A percentile compares a stretch with the other conserved stretches of the same genome.
Evolutionary conservation across 2,888 invertebrate species (phyloP).

Genomic region (Nomada lathburiana): DNA sequence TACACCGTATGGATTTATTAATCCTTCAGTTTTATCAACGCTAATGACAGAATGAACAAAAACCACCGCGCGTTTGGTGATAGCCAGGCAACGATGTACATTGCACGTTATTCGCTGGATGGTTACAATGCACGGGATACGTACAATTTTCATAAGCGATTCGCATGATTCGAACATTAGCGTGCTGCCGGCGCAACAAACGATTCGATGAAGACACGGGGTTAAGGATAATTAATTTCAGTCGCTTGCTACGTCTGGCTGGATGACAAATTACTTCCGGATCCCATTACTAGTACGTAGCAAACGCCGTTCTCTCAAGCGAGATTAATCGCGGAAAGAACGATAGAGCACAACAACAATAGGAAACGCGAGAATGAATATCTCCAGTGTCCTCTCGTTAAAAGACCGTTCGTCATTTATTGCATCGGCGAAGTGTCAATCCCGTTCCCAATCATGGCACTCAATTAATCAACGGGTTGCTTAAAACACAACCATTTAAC

Average conservation of each 20-base stretch:
- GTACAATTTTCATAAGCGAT: constrained; percentile 35
- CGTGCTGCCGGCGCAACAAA: constrained; percentile 8
- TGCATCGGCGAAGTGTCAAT: neutral
- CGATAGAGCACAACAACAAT: constrained; percentile 21
- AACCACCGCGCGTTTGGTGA: too few relatives aligned
- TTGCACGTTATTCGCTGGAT: neutral
- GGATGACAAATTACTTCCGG: constrained; percentile 69
- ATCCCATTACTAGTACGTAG: constrained; percentile 49
- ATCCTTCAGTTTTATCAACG: too few relatives aligned
- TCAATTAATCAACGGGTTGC: neutral
- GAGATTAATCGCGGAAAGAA: constrained; percentile 39
- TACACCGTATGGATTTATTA: too few relatives aligned
- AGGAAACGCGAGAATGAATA: constrained; percentile 23
- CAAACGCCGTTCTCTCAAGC: constrained; percentile 23
- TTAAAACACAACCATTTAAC: too few relatives aligned
- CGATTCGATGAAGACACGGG: constrained; percentile 52
- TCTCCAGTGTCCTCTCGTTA: neutral
- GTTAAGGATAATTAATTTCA: constrained; percentile 62
- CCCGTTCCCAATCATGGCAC: neutral
- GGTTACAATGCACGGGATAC: neutral
- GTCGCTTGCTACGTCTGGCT: constrained; percentile 44
- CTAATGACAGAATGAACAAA: too few relatives aligned
- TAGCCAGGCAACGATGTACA: too few relatives aligned
- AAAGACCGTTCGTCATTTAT: neutral
- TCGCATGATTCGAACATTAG: constrained; percentile 27